A percentile compares a stretch with the other conserved stretches of the same genome.
These are phyloP conservation scores for Saturnia pavonia DNA, from an alignment of 2,888 invertebrate species.

Conservation along the genomic window DNA sequence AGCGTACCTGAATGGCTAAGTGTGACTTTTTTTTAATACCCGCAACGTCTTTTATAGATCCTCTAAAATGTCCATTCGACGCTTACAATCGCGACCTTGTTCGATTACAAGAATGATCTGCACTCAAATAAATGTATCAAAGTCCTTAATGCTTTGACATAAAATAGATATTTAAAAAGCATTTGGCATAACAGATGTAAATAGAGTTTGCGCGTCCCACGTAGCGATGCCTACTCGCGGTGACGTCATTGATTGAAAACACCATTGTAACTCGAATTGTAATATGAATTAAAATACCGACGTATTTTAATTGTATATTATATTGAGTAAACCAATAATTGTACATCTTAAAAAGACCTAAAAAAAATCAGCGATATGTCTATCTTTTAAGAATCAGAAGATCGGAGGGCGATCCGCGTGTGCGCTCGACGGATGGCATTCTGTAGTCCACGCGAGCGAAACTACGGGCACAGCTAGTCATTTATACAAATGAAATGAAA, in stretches of 20 bases:
- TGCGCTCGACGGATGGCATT: no score
- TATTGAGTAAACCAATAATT: no score
- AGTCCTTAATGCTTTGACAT: not conserved
- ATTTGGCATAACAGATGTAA: not conserved
- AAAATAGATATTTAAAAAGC: not conserved
- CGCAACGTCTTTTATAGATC: not conserved
- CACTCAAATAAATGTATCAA: not conserved
- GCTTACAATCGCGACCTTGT: conserved; percentile 5
- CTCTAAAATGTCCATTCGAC: not conserved
- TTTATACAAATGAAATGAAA: no score
- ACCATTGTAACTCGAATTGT: conserved; percentile 2
- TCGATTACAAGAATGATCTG: not conserved
- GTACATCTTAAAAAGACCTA: no score
- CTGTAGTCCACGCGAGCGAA: no score
- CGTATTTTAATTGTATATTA: no score
- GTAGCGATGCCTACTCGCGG: not conserved
- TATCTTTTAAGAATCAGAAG: no score
- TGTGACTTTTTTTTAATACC: conserved; percentile 14
- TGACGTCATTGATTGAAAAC: not conserved
- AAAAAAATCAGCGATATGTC: no score
- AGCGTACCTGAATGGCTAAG: not conserved
- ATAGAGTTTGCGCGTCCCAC: conserved; percentile 1
- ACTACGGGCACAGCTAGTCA: no score
- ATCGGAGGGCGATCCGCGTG: no score
- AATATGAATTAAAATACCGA: no score